Conservation (phyloP, 92 coral and sea anemone genomes). For the Phenganax subtilis region DNA sequence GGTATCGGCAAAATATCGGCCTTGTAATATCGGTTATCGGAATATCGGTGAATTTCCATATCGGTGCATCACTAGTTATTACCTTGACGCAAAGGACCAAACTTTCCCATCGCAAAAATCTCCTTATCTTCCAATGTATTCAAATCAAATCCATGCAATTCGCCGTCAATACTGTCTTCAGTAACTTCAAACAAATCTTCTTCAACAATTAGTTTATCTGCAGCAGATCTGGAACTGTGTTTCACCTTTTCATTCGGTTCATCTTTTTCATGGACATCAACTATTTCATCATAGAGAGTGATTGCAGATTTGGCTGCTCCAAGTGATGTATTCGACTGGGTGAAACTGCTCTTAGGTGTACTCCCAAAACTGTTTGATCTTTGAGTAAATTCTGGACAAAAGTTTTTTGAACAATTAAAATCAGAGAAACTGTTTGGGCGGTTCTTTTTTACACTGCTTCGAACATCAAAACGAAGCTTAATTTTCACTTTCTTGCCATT, state of each 20-base stretch:
- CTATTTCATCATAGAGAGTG: constrained; percentile 15
- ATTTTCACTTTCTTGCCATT: constrained; percentile 28
- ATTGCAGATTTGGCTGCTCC: constrained; percentile 4
- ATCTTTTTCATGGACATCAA: neutral
- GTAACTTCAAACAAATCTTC: neutral
- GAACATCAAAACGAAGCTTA: constrained; percentile 28
- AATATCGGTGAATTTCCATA: neutral
- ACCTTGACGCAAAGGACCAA: constrained; percentile 23
- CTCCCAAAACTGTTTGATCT: constrained; percentile 19
- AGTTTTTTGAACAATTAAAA: neutral
- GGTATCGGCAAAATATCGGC: too few relatives aligned
- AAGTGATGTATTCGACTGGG: constrained; percentile 3
- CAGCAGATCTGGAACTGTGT: neutral
- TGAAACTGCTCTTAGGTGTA: neutral
- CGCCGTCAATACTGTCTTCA: neutral
- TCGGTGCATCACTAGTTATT: neutral
- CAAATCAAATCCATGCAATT: neutral
- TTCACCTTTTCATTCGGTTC: neutral
- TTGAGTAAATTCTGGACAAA: neutral
- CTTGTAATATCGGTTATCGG: too few relatives aligned
- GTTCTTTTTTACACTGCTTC: constrained; percentile 5
- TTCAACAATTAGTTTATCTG: neutral
- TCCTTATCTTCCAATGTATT: neutral
- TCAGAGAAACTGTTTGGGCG: constrained; percentile 24
- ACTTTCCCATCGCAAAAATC: constrained; percentile 21